A percentile compares a stretch with the other conserved stretches of the same genome.
These are phyloP conservation scores for Monomorium pharaonis DNA, from an alignment of 1,140 invertebrate species.

Conservation along the genomic window DNA sequence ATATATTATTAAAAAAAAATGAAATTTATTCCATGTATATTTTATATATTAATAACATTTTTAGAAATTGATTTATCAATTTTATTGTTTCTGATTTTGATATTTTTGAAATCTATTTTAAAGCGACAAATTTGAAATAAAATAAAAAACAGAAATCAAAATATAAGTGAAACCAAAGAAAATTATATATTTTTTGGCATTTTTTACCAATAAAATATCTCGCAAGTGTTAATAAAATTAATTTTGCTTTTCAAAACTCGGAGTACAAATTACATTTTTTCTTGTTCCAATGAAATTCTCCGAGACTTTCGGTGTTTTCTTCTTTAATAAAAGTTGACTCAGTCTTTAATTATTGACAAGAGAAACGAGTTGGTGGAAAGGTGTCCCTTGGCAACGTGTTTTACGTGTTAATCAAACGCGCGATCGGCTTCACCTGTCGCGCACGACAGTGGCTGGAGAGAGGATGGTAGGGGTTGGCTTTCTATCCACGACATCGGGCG, in stretches of 20 bases:
- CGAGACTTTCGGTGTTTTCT: neutral
- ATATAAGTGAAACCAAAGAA: neutral
- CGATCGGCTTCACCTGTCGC: constrained; percentile 46
- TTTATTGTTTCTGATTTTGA: neutral
- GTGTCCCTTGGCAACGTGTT: constrained; percentile 33
- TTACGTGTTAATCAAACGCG: constrained; percentile 65
- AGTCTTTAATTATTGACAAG: constrained; percentile 37
- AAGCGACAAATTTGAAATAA: neutral
- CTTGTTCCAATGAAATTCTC: neutral
- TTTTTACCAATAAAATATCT: neutral
- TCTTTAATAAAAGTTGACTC: neutral
- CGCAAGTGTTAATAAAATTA: neutral
- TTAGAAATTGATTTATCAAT: neutral
- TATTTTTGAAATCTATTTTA: neutral
- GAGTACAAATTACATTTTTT: neutral
- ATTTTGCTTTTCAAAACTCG: neutral
- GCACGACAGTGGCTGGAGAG: constrained; percentile 2
- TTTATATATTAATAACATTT: neutral
- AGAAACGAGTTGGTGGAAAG: constrained; percentile 8
- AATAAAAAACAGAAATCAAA: neutral
- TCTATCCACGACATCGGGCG: constrained; percentile 63
- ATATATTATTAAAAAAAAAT: neutral
- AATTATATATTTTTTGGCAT: neutral
- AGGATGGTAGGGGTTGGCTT: constrained; percentile 1
- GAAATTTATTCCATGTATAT: neutral